phyloP scores from a whole-genome alignment of 2,797 vertebrate species.

The Notolabrus celidotus region DNA sequence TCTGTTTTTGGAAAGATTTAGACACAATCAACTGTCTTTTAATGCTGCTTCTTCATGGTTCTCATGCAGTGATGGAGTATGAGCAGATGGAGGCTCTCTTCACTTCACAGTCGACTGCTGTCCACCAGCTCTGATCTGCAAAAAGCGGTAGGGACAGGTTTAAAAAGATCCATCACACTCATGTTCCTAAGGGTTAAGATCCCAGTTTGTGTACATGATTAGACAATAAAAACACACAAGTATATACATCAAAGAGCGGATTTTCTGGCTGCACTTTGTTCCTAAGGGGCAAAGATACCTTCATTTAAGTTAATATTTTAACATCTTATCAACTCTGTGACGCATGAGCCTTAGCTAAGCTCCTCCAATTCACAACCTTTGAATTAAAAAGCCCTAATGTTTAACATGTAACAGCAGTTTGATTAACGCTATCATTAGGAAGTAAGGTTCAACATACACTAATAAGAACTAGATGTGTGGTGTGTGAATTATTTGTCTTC shows the following conservation, averaged over 20 bases:
- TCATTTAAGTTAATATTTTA: background rate
- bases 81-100: constrained; percentile 81
- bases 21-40: background rate
- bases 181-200: no score
- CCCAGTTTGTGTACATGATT: no score
- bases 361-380: background rate
- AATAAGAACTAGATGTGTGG: background rate
- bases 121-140: constrained; percentile 81
- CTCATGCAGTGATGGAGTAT: constrained; percentile 58
- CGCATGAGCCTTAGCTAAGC: background rate
- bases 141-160: constrained; percentile 23
- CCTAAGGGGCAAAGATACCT: constrained; percentile 3
- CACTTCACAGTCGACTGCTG: constrained; percentile 70
- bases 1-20: background rate
- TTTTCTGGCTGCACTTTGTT: no score
- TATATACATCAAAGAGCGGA: no score
- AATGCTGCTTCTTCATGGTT: constrained; percentile 1
- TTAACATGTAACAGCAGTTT: background rate
- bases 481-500: no score
- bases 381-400: background rate
- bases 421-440: background rate
- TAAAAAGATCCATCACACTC: no score
- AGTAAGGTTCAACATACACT: background rate
- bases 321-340: constrained; percentile 10
- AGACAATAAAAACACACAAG: no score